Evolutionary conservation across 2,797 vertebrate species (phyloP), one percentile per base, ranked within the genome.

Genomic region (Gastrophryne carolinensis): DNA sequence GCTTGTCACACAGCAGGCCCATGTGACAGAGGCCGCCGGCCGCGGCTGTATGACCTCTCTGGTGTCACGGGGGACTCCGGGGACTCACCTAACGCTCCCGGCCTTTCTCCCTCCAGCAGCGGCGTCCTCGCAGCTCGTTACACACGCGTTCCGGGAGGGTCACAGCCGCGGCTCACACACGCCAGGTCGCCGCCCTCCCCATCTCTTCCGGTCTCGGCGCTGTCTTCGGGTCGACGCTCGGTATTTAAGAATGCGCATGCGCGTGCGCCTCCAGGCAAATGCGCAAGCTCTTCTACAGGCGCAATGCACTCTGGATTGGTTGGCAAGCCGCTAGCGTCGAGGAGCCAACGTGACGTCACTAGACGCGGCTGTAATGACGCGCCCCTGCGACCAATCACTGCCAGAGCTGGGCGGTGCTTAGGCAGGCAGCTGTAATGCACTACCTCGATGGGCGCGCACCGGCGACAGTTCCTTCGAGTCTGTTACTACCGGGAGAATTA

Each of bases 81-180:
- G 15, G 34, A 65, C 75, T 72, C 66, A 78, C 75, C 75, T 54
- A 65, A 37, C 60, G 49, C 11, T 0, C 37, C n/a, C 6, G 75
- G 30, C n/a, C 41, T 29, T 65, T 57, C 27, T 70, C 65, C 74
- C 58, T 4, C 32, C 32, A 10, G 32, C 32, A 61, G 64, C 30
- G 21, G 35, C 32, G 2, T n/a, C n/a, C 6, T 24, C 19, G 13
- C n/a, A 2, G 30, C 61, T 62, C n/a, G 24, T 72, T 53, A 72
- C 60, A 49, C 52, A 37, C 34, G 26, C 27, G 34, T 21, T 26
- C 13, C 35, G 53, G 53, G 11, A 47, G 39, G 67, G n/a, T 13
- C 21, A 50, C 37, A 37, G 50, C 67, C 50, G 35, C 60, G 39
- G 44, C 2, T 47, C 21, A 47, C 44, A 47, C 10, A 19, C 44